Base-by-base conservation (phyloP, 1,140 invertebrate genomes). In the Drosophila novamexicana region DNA sequence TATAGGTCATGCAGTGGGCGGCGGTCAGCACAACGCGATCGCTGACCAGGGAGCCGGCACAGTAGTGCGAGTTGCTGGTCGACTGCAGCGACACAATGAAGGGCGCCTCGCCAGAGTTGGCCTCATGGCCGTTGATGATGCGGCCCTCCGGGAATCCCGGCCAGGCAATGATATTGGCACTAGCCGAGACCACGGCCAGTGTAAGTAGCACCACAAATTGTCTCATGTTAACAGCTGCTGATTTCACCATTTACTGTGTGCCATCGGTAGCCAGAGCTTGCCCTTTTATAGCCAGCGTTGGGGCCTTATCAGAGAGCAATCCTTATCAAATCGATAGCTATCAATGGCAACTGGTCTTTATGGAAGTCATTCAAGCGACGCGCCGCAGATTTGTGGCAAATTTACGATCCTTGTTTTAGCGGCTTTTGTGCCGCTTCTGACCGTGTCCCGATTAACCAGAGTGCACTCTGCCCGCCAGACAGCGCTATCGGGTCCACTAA, bases 51-150 rank as follows among this genome's bases (percentile, higher is more conserved):
- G 66, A 53, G 8, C 69, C 92, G n/a, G 53, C 79, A 45, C 91
- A 92, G 34, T 75, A 86, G 10, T 91, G 89, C 0, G 85, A 71
- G 0, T 39, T 32, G 8, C 4, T 1, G 0, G 39, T 9, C 1
- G 40, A 40, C 56, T 90, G 79, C 56, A 91, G 32, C 8, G 91
- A 92, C 0, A 91, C 85, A 40, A 92, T 92, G 44, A 67, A 93
- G 40, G 91, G 85, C 1, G 92, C 92, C 61, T 83, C 81, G 4
- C 89, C 82, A 0, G 58, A 22, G 1, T 10, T 1, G 0, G 92
- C 92, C 39, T 80, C 79, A 0, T 83, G 0, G 12, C 92, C 92
- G 58, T 92, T 91, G 59, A 93, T 92, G 6, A 95, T 92, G 29
- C 88, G 88, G 3, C 88, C 90, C 37, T 81, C 75, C 6, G 90